phyloP scores from a whole-genome alignment of 2,113 vertebrate species.

The Panthera leo region DNA sequence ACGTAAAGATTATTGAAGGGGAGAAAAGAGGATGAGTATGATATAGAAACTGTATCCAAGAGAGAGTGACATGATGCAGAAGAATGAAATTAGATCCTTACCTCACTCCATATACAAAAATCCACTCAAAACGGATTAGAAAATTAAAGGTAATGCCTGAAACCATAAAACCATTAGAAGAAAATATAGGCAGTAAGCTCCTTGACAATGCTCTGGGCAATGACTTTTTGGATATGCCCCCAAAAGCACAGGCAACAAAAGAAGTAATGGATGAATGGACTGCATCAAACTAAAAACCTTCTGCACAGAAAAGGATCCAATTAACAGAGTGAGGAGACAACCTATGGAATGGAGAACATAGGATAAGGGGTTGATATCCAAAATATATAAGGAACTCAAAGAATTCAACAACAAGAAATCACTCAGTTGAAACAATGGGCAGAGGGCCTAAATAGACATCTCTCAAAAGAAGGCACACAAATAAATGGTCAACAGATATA shows the following conservation, averaged over 20 bases:
- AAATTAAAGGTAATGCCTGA: background rate
- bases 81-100: background rate
- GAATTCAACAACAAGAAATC: background rate
- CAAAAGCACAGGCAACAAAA: background rate
- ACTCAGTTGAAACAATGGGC: background rate
- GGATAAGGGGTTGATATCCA: background rate
- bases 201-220: background rate
- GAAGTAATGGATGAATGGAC: background rate
- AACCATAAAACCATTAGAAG: background rate
- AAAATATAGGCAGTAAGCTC: background rate
- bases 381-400: background rate
- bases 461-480: background rate
- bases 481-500: background rate
- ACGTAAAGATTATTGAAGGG: background rate
- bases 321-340: background rate
- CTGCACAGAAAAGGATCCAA: background rate
- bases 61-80: background rate
- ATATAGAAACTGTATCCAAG: background rate
- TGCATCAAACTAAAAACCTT: background rate
- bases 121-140: background rate
- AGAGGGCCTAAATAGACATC: background rate
- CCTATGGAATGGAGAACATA: background rate
- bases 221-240: background rate
- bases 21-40: background rate
- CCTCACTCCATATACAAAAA: background rate